Percentiles rank a stretch among this genome's conserved stretches.
phyloP scores from a whole-genome alignment of 2,797 vertebrate species.

The Artibeus lituratus region DNA sequence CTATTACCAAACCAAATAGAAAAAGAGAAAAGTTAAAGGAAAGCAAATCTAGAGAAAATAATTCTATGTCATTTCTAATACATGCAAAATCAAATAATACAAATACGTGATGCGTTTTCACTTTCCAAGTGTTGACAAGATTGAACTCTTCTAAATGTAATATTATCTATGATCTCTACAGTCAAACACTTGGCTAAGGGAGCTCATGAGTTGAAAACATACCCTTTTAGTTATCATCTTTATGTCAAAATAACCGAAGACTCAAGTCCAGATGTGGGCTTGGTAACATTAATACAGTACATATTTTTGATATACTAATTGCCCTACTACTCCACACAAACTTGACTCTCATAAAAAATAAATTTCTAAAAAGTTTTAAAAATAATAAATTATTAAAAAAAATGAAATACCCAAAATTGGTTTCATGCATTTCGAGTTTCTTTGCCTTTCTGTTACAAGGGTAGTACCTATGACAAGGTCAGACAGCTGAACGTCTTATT shows the following conservation, averaged over 20 bases:
- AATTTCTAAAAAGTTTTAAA: neutral
- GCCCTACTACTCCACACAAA: neutral
- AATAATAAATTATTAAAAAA: neutral
- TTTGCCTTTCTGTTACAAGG: neutral
- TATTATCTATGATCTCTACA: neutral
- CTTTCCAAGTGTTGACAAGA: neutral
- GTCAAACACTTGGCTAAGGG: neutral
- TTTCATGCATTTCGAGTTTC: neutral
- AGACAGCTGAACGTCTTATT: neutral
- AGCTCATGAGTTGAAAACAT: neutral
- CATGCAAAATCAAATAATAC: neutral
- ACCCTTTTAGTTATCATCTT: neutral
- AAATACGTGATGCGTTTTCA: neutral
- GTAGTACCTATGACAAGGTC: neutral
- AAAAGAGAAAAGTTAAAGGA: neutral
- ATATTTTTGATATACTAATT: neutral
- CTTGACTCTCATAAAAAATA: neutral
- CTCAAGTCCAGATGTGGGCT: neutral
- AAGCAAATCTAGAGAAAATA: neutral
- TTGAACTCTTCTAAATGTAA: neutral
- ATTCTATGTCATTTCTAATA: neutral
- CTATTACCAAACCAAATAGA: neutral
- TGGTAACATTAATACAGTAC: neutral
- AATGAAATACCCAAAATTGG: neutral
- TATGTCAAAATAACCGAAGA: neutral